Base-by-base conservation (phyloP, 1,140 invertebrate genomes). In the Oscheius sp. region DNA sequence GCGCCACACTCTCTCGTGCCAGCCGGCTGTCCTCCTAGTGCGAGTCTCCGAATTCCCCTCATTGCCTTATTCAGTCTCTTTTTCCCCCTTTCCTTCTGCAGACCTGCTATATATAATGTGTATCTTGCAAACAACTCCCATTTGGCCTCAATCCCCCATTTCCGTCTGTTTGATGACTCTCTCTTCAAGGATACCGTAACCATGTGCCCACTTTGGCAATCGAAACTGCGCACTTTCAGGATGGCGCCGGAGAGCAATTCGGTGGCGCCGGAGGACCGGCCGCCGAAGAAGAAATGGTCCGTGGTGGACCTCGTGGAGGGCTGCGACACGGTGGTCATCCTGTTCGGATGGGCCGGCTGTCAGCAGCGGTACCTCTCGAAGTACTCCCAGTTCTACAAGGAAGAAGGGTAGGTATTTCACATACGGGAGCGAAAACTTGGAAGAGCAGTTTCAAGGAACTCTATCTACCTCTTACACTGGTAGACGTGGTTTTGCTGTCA, bases 301-400 rank as follows among this genome's bases (percentile, higher is more conserved):
- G 31, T 36, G 18, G 61, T 63, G 61, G 36, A 71, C 10, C 28
- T 71, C 1, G 62, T 71, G 10, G 64, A 59, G 26, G 69, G 42
- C 35, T 52, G 52, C 20, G 58, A 71, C 45, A 52, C 91, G 10
- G 88, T 91, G 1, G 88, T 92, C n/a, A 85, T 92, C 76, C 80
- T 92, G 1, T 86, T 92, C 62, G 91, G 91, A 36, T 92, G 91
- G 91, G 90, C 90, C 35, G 91, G 91, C 34, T 91, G 91, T 83
- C 87, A 90, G 79, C 90, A 92, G 80, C 88, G 89, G 79, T 89
- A 92, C 84, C 82, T 92, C 32, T 88, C 89, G 70, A 92, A 91
- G 79, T 92, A 92, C 84, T 90, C 90, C 4, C 88, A 90, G 67
- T 90, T 91, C 63, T 92, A 92, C 81, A 89, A 91, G 79, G 88